These are phyloP conservation scores for Gallinago undulata DNA, from an alignment of 2,113 vertebrate genomes.

Conservation along the genomic window DNA sequence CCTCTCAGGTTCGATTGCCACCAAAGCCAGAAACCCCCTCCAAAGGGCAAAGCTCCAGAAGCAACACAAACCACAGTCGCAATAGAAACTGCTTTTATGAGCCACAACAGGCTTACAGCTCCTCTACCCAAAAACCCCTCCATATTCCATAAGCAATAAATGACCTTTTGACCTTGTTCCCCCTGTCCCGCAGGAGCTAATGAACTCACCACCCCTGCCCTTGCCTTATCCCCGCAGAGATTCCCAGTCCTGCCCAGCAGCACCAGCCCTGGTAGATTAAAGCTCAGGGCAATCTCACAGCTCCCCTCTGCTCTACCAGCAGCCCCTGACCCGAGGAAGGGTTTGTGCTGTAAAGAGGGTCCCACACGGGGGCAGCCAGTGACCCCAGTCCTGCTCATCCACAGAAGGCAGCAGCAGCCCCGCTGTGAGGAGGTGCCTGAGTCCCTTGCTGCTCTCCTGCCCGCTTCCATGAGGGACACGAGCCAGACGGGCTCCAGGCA, in stretches of 20 bases:
- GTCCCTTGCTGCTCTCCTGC: background rate
- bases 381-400: background rate
- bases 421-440: rapidly evolving
- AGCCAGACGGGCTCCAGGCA: background rate
- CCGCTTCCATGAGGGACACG: rapidly evolving
- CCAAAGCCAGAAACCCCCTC: background rate
- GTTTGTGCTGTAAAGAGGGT: background rate
- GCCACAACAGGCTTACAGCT: background rate
- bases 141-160: background rate
- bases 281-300: background rate
- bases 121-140: background rate
- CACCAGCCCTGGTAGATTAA: background rate
- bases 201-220: background rate
- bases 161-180: background rate
- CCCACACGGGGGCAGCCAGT: rapidly evolving
- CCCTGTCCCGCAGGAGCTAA: background rate
- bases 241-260: background rate
- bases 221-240: background rate
- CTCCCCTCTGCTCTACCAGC: background rate
- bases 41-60: background rate
- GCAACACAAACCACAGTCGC: rapidly evolving
- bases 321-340: background rate
- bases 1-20: rapidly evolving
- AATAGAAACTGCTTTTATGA: background rate
- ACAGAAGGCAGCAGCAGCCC: background rate